Conservation (phyloP, 2,888 invertebrate species). For the Phaedon cochleariae region DNA sequence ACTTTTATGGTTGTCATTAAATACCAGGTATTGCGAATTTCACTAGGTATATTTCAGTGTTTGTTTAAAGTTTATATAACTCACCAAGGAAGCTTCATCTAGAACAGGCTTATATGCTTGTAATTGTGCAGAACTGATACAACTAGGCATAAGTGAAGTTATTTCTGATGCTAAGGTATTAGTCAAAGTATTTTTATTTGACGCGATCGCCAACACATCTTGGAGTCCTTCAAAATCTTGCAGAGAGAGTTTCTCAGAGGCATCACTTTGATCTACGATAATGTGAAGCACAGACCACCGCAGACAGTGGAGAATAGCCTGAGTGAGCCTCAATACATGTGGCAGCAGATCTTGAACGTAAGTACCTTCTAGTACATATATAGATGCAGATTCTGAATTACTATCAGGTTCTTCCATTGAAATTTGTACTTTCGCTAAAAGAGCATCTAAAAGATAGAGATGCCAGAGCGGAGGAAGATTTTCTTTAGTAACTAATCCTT, state of each 20-base stretch:
- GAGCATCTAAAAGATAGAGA: slow-evolving; percentile 78
- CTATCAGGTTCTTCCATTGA: slow-evolving; percentile 64
- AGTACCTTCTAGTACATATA: slow-evolving; percentile 55
- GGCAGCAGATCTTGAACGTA: slow-evolving; percentile 71
- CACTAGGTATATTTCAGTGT: too few relatives aligned
- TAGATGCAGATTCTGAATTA: slow-evolving; percentile 57
- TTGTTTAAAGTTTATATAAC: slow-evolving; percentile 30
- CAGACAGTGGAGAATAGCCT: slow-evolving; percentile 71
- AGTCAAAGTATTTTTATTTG: slow-evolving; percentile 56
- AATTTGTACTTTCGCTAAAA: slow-evolving; percentile 78
- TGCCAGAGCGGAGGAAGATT: slow-evolving; percentile 76
- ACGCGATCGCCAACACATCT: slow-evolving; percentile 63
- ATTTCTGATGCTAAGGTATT: slow-evolving; percentile 64
- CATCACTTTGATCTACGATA: slow-evolving; percentile 57
- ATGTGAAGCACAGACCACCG: slow-evolving; percentile 63
- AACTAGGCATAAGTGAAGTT: slow-evolving; percentile 66
- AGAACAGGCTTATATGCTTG: slow-evolving; percentile 69
- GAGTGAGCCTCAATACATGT: slow-evolving; percentile 71
- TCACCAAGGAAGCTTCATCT: slow-evolving; percentile 70
- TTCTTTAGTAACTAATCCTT: slow-evolving; percentile 58
- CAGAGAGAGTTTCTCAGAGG: slow-evolving; percentile 61
- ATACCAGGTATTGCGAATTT: too few relatives aligned
- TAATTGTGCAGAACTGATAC: slow-evolving; percentile 67
- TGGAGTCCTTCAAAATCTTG: slow-evolving; percentile 62
- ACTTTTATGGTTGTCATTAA: too few relatives aligned